These are phyloP conservation scores for Uloborus plumipes DNA, from an alignment of 2,888 invertebrate species.

Conservation along the genomic window DNA sequence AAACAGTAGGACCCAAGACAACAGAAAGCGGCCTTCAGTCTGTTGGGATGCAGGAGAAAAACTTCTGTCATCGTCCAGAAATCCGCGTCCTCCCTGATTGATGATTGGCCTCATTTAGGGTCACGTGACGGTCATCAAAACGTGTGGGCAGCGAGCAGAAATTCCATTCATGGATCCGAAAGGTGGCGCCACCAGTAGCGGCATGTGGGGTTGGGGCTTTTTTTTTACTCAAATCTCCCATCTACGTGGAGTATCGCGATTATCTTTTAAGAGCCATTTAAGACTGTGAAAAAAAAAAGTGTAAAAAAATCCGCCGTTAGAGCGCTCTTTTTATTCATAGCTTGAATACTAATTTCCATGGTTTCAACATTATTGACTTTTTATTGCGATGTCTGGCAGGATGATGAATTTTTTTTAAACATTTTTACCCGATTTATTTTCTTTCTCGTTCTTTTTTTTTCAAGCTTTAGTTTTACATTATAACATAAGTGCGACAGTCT, in stretches of 20 bases:
- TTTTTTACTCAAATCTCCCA: slow-evolving; percentile 12
- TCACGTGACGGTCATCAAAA: slow-evolving; percentile 32
- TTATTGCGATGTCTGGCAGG: not conserved
- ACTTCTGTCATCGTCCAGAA: slow-evolving; percentile 44
- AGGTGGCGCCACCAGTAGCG: slow-evolving; percentile 56
- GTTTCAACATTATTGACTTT: not conserved
- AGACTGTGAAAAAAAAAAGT: slow-evolving; percentile 3
- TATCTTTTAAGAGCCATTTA: slow-evolving; percentile 19
- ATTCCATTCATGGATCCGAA: slow-evolving; percentile 45
- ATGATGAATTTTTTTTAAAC: not conserved
- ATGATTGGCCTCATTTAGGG: slow-evolving; percentile 36
- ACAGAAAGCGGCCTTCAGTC: slow-evolving; percentile 11
- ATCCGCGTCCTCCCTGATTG: slow-evolving; percentile 25
- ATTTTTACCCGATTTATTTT: not conserved
- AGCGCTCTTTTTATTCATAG: not conserved
- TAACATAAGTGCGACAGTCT: too few relatives aligned
- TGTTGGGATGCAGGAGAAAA: slow-evolving; percentile 13
- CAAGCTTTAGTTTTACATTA: too few relatives aligned
- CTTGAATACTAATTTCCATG: not conserved
- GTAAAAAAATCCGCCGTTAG: slow-evolving; percentile 4
- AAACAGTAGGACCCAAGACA: not conserved
- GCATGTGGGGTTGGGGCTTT: not conserved
- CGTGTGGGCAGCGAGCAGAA: slow-evolving; percentile 32
- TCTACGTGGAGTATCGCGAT: slow-evolving; percentile 8
- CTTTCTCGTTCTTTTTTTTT: too few relatives aligned